These are phyloP conservation scores for Lacanobia wlatinum DNA, from an alignment of 2,888 invertebrate species.

Conservation along the genomic window DNA sequence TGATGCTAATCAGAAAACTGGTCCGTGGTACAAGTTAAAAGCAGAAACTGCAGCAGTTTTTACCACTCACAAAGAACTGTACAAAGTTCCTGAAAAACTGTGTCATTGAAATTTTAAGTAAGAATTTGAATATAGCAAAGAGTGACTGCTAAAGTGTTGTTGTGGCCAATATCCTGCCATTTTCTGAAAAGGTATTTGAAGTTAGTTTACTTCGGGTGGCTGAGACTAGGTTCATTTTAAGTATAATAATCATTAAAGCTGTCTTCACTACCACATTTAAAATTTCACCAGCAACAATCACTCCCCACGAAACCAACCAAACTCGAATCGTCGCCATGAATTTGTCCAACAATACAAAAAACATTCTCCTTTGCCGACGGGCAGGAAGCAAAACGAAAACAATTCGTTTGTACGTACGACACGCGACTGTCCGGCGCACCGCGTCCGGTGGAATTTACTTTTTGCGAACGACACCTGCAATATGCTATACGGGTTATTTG, in stretches of 20 bases:
- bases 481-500: slow-evolving; percentile 52
- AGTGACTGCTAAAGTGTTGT: background rate
- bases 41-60: background rate
- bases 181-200: background rate
- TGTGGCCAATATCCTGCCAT: background rate
- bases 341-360: slow-evolving; percentile 43
- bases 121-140: too few relatives aligned
- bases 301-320: slow-evolving; percentile 7
- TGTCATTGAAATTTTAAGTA: too few relatives aligned
- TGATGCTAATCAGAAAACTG: slow-evolving; percentile 80
- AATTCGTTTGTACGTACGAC: slow-evolving; percentile 50
- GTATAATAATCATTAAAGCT: too few relatives aligned
- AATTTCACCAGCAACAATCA: background rate
- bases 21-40: slow-evolving; percentile 36
- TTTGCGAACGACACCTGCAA: slow-evolving; percentile 56
- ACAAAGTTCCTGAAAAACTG: background rate
- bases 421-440: slow-evolving; percentile 10
- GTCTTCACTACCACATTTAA: too few relatives aligned
- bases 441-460: slow-evolving; percentile 48
- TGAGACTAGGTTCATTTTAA: too few relatives aligned
- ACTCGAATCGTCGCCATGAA: slow-evolving; percentile 12
- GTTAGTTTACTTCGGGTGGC: background rate
- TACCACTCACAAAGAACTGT: background rate
- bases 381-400: slow-evolving; percentile 41
- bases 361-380: slow-evolving; percentile 32